Evolutionary conservation across 2,113 vertebrate genomes (phyloP), one percentile per base, ranked within the genome.

Genomic region (Pangasianodon gigas): DNA sequence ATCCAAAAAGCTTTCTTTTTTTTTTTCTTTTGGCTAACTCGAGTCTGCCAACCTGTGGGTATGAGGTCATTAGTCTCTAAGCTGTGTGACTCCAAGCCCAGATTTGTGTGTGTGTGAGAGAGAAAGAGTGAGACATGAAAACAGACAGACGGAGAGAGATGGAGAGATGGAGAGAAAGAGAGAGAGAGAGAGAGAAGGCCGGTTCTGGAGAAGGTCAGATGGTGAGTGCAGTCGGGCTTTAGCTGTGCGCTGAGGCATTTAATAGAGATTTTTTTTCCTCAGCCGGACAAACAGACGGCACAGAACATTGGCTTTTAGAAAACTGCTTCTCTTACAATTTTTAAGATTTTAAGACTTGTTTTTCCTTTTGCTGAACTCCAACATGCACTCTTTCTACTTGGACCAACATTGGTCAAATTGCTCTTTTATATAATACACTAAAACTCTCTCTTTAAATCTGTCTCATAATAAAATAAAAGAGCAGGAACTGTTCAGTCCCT

Each of bases 241-340:
- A 29, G 32, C 60, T n/a, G 83, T 86, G 90, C 67, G 62, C 48
- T 24, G 62, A 88, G 81, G 75, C 75, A 62, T 83, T 88, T 87
- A 88, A 84, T n/a, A 91, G 74, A 74, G 87, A 85, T 8, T 10
- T n/a, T 21, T 18, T 54, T 32, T 58, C 75, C 87, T 71, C 54
- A 60, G 80, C 54, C 29, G 79, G 24, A 32, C 74, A 48, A 4
- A 87, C 71, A 80, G 58, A 69, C 54, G 48, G 67, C 3, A 75
- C 80, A 41, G 54, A 16, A 60, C 69, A 67, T 32, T 71, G 56
- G 75, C n/a, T 87, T 41, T 87, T 81, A 65, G 54, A 81, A 24
- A 91, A 54, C 9, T 10, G 9, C 32, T 46, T 58, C 8, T 58
- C 86, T 84, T 71, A 84, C 5, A 56, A 16, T 32, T 74, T 74